Evolutionary conservation across 2,888 invertebrate genomes (phyloP), one percentile per base, ranked within the genome.

Genomic region (Frankliniella intonsa): DNA sequence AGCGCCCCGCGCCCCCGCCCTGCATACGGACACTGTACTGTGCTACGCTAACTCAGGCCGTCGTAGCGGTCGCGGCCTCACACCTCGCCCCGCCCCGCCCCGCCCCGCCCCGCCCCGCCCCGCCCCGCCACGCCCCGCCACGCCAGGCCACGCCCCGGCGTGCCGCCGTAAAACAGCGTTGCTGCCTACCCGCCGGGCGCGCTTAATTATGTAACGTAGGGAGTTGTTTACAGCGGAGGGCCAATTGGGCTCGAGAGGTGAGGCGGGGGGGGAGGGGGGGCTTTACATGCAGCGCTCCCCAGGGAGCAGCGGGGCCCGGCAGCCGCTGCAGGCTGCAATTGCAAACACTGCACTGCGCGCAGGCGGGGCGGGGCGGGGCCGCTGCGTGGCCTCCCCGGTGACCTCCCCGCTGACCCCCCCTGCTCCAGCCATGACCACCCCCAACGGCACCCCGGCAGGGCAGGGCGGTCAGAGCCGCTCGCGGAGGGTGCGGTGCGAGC

Each of bases 191-290:
- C 62, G 62, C 55, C 55, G 12, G 55, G 22, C 69, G 69, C 22
- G 25, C 69, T 76, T 76, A 76, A 76, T 76, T 76, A 76, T 76
- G 69, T 76, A 76, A 76, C 69, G 19, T 25, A 76, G 69, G 22
- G 69, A 10, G 69, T 14, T 7, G 14, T 19, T 17, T 17, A n/a
- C 62, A 17, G 62, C 62, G 62, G 62, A 38, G 38, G 38, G 38
- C 38, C 38, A 38, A 38, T 55, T 55, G 55, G 55, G 55, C 55
- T 17, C 17, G 55, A 17, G 14, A 55, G 55, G 55, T 17, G 11
- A 17, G 55, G 14, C 55, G 55, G 55, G 55, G 55, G 2, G 3
- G 38, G 38, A 5, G 38, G 38, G 5, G 38, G 2, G 38, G 38
- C 38, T 38, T 38, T 38, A 38, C 62, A 14, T 11, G 62, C 14